Conservation (phyloP, 2,797 vertebrate species). For the Syngnathus rostellatus region DNA sequence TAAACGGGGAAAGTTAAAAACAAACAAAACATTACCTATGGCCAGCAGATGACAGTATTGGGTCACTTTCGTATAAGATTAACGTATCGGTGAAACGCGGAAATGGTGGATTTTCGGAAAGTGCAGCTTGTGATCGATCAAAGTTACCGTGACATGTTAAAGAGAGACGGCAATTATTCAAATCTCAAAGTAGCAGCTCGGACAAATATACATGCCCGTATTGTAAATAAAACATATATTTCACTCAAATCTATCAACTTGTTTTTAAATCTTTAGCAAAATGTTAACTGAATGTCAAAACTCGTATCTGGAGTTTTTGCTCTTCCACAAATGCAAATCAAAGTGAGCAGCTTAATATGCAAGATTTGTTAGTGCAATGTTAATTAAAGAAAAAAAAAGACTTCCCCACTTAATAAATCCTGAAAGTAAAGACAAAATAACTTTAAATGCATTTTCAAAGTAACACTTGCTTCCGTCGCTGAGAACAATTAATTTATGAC, state of each 20-base stretch:
- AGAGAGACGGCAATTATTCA: too few relatives aligned
- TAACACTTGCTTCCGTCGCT: slow-evolving; percentile 65
- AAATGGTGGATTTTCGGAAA: too few relatives aligned
- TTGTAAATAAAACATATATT: not conserved
- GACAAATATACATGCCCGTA: not conserved
- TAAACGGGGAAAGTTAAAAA: too few relatives aligned
- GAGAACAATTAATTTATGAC: slow-evolving; percentile 70
- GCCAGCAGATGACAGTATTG: too few relatives aligned
- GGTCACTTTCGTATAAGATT: too few relatives aligned
- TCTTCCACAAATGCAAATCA: slow-evolving; percentile 66
- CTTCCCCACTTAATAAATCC: slow-evolving; percentile 70
- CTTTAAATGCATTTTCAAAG: slow-evolving; percentile 72
- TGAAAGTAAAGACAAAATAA: slow-evolving; percentile 64
- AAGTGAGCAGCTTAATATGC: slow-evolving; percentile 71
- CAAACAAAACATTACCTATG: too few relatives aligned
- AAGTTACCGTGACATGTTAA: too few relatives aligned
- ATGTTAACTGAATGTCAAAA: slow-evolving; percentile 20
- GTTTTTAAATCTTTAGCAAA: slow-evolving; percentile 9
- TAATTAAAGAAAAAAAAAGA: slow-evolving; percentile 60
- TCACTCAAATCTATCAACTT: too few relatives aligned
- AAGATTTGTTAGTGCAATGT: slow-evolving; percentile 72
- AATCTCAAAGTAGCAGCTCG: too few relatives aligned
- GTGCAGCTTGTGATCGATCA: too few relatives aligned
- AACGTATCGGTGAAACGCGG: too few relatives aligned
- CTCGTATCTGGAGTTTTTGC: slow-evolving; percentile 35